Percentiles rank a stretch among this genome's conserved stretches.
phyloP scores from a whole-genome alignment of 2,888 invertebrate species.

The Euzophera pinguis region DNA sequence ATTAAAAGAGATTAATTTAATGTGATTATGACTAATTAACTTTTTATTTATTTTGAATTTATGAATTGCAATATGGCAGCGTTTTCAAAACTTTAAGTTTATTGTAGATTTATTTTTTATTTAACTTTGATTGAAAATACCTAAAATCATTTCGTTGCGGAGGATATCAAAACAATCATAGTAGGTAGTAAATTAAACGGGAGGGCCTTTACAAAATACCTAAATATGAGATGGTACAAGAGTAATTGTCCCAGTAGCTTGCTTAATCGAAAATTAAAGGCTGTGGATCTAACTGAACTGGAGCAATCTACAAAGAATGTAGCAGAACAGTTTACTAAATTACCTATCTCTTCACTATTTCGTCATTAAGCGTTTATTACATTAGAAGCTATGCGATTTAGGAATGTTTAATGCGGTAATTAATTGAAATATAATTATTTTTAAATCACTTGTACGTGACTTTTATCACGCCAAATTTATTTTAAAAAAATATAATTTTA shows the following conservation, averaged over 20 bases:
- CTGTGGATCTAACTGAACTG: not conserved
- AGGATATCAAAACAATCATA: too few species aligned
- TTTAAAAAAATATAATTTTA: too few species aligned
- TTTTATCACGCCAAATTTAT: not conserved
- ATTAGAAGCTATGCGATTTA: not conserved
- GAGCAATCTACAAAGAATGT: not conserved
- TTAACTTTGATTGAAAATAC: too few species aligned
- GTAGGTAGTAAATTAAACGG: too few species aligned
- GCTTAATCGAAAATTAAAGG: constrained; percentile 3
- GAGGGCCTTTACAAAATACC: not conserved
- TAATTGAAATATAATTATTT: constrained; percentile 5
- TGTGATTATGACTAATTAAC: too few species aligned
- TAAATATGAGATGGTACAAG: not conserved
- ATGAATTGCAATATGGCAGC: too few species aligned
- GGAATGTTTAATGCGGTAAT: not conserved
- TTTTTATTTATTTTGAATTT: too few species aligned
- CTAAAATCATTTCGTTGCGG: too few species aligned
- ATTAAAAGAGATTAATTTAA: too few species aligned
- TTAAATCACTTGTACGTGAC: constrained; percentile 1
- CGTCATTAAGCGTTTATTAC: not conserved
- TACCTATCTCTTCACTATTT: not conserved
- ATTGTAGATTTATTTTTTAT: too few species aligned
- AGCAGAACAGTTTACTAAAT: not conserved
- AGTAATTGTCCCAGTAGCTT: not conserved
- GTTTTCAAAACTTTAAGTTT: too few species aligned